Conservation (phyloP, 2,888 invertebrate species). For the Dorcus hopei region DNA sequence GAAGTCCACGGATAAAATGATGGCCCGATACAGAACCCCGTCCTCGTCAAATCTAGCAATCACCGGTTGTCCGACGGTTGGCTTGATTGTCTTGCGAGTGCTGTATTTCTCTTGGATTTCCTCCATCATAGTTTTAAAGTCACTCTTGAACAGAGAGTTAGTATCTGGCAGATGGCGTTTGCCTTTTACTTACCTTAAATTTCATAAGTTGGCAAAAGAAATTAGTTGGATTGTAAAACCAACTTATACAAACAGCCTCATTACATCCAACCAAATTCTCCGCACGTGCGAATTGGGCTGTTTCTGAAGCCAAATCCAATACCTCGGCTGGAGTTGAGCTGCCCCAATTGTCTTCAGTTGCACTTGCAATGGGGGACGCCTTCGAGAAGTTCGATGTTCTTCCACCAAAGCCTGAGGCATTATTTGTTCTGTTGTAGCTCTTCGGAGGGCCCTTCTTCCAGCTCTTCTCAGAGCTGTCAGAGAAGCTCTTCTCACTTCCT, state of each 20-base stretch:
- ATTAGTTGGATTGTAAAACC: constrained; percentile 72
- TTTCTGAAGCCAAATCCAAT: constrained; percentile 33
- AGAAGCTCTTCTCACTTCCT: constrained; percentile 39
- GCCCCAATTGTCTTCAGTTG: constrained; percentile 2
- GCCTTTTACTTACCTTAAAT: constrained; percentile 30
- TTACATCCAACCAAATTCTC: constrained; percentile 50
- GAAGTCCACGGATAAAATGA: constrained; percentile 47
- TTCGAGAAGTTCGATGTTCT: constrained; percentile 6
- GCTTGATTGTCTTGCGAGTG: constrained; percentile 47
- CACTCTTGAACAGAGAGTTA: constrained; percentile 35
- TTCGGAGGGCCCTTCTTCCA: constrained; percentile 20
- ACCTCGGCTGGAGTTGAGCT: not conserved
- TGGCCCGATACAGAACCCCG: constrained; percentile 68
- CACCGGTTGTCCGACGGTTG: constrained; percentile 60
- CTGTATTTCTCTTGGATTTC: constrained; percentile 67
- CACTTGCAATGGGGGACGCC: not conserved
- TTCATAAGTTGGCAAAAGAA: constrained; percentile 56
- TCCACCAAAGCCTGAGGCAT: not conserved
- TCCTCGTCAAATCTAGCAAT: constrained; percentile 71
- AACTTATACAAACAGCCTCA: constrained; percentile 63
- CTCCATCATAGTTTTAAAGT: constrained; percentile 68
- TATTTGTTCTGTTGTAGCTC: constrained; percentile 20
- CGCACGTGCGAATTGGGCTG: constrained; percentile 27
- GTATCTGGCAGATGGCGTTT: not conserved
- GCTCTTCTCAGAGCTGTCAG: constrained; percentile 39